Conservation (phyloP, 2,888 invertebrate genomes). For the Rhopalosiphum nymphaeae region DNA sequence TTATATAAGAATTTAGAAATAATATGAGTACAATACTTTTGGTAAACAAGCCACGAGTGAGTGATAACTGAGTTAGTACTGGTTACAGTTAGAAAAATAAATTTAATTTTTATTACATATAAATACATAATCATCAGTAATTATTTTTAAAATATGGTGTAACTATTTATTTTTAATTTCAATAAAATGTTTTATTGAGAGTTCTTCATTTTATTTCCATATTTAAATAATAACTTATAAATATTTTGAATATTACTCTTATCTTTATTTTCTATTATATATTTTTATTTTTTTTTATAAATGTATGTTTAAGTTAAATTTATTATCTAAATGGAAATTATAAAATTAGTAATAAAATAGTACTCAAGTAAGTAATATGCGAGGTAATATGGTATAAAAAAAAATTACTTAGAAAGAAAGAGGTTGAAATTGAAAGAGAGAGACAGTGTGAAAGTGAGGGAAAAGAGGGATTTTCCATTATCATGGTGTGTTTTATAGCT, state of each 20-base stretch:
- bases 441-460: too few species aligned
- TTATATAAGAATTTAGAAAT: not conserved
- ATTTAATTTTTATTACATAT: not conserved
- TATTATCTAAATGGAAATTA: slow-evolving; percentile 26
- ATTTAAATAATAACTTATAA: slow-evolving; percentile 8
- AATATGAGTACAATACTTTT: not conserved
- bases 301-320: not conserved
- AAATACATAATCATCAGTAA: not conserved
- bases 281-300: not conserved
- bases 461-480: not conserved
- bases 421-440: too few species aligned
- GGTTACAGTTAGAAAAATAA: not conserved
- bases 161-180: not conserved
- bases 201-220: not conserved
- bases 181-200: not conserved
- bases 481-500: not conserved
- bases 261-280: not conserved
- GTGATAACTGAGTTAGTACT: not conserved
- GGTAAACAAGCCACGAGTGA: not conserved
- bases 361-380: not conserved
- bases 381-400: not conserved
- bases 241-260: slow-evolving; percentile 27
- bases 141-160: not conserved
- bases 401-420: not conserved
- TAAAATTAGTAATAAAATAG: slow-evolving; percentile 15